Base-by-base conservation (phyloP, 2,113 vertebrate genomes). In the Natator depressus region DNA sequence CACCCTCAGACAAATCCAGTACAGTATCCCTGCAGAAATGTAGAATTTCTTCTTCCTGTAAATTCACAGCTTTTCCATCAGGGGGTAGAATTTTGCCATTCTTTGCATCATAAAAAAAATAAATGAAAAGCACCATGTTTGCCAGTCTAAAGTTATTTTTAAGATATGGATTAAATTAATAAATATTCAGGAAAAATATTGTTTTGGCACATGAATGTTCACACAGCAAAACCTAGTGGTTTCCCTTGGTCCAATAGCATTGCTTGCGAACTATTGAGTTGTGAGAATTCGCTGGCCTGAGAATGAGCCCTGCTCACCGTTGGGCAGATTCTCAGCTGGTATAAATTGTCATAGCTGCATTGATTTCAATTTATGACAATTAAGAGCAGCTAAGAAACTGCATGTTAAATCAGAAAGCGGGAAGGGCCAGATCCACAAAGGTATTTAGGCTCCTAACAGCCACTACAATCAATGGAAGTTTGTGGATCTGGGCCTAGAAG, bases 61-160 rank as follows among this genome's bases (percentile, higher is more conserved):
- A 91, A 93, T 96, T 89, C 94, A 92, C 94, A 46, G 1, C 84
- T 96, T 95, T 96, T 95, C 97, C 96, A 97, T 96, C 82, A 96
- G 96, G 96, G 95, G 96, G 97, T 96, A 82, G 92, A 96, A 93
- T 94, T 96, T 89, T 92, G 89, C 96, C 91, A n/a, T 91, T 95
- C 79, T 94, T 96, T 53, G 65, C 42, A 10, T 69, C 62, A 53
- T 27, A 79, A 9, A 16, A 79, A 94, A 91, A 88, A 89, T 16
- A 75, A 35, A 69, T 5, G n/a, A 69, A 62, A 84, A 87, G 42
- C 50, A 49, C n/a, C 84, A 8, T 6, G 24, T 51, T 96, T 69
- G 83, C 89, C 82, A 87, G 78, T 87, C 80, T 22, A 46, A 47
- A 47, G 12, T 78, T 35, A 29, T 7, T 51, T 88, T 51, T 82